phyloP scores from a whole-genome alignment of 2,888 invertebrate species.

The Tinea pellionella region DNA sequence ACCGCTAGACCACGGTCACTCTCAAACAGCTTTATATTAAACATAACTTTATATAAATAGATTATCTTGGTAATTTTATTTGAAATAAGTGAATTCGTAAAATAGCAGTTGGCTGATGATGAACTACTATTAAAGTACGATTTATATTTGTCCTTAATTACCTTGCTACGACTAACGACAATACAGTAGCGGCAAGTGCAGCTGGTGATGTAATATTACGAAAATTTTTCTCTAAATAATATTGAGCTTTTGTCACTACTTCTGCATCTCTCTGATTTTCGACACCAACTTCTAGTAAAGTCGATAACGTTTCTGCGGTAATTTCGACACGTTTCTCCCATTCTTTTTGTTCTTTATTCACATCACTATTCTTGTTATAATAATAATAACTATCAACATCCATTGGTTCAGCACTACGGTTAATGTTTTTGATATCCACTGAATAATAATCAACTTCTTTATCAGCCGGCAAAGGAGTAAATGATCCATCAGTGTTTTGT shows the following conservation, averaged over 20 bases:
- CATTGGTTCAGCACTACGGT: constrained; percentile 36
- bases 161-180: constrained; percentile 69
- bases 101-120: too few relatives aligned
- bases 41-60: too few relatives aligned
- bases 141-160: constrained; percentile 25
- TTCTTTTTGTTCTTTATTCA: constrained; percentile 55
- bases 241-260: constrained; percentile 63
- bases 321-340: constrained; percentile 70
- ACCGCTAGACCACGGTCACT: too few relatives aligned
- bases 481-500: constrained; percentile 72
- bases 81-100: too few relatives aligned
- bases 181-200: constrained; percentile 69
- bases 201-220: constrained; percentile 68
- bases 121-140: too few relatives aligned
- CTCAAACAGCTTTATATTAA: too few relatives aligned
- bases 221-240: constrained; percentile 68
- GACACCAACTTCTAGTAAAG: constrained; percentile 71
- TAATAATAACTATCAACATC: constrained; percentile 61
- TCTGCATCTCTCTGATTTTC: constrained; percentile 65
- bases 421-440: constrained; percentile 43
- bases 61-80: too few relatives aligned
- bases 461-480: constrained; percentile 69
- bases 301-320: constrained; percentile 72
- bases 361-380: constrained; percentile 62
- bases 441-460: constrained; percentile 65